Conservation (phyloP, 2,888 invertebrate species). For the Eumacrocentrus americanus region DNA sequence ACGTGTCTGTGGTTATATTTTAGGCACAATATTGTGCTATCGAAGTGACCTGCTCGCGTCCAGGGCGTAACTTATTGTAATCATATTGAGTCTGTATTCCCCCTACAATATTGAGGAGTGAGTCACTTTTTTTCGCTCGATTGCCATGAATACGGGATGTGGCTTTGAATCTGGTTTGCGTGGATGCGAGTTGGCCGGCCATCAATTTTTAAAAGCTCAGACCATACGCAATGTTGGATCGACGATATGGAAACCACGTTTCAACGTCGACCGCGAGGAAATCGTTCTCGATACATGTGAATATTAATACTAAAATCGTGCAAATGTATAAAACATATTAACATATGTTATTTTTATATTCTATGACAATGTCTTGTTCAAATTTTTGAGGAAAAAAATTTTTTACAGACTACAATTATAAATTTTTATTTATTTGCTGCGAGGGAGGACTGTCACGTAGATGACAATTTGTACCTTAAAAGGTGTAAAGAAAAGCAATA, state of each 20-base stretch:
- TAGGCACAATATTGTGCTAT: slow-evolving; percentile 35
- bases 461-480: too few species aligned
- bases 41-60: slow-evolving; percentile 15
- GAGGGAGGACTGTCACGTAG: too few species aligned
- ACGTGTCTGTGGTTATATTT: too few species aligned
- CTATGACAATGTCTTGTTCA: too few species aligned
- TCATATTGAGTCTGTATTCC: slow-evolving; percentile 35
- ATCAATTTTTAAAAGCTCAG: slow-evolving; percentile 57
- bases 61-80: slow-evolving; percentile 42
- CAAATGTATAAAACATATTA: too few species aligned
- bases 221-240: slow-evolving; percentile 49
- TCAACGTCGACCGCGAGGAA: slow-evolving; percentile 29
- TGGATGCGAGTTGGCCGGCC: slow-evolving; percentile 49
- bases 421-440: too few species aligned
- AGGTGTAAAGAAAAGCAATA: too few species aligned
- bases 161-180: slow-evolving; percentile 60
- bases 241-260: slow-evolving; percentile 58
- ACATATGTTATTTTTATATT: too few species aligned
- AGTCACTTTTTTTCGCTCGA: slow-evolving; percentile 40
- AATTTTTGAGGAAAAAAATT: too few species aligned
- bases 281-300: slow-evolving; percentile 34
- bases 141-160: slow-evolving; percentile 61
- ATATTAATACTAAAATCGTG: slow-evolving; percentile 31
- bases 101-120: slow-evolving; percentile 3
- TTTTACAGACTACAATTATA: too few species aligned